Percentiles rank a stretch among this genome's conserved stretches.
Conservation (phyloP, 2,113 vertebrate genomes). For the Oxyura jamaicensis region DNA sequence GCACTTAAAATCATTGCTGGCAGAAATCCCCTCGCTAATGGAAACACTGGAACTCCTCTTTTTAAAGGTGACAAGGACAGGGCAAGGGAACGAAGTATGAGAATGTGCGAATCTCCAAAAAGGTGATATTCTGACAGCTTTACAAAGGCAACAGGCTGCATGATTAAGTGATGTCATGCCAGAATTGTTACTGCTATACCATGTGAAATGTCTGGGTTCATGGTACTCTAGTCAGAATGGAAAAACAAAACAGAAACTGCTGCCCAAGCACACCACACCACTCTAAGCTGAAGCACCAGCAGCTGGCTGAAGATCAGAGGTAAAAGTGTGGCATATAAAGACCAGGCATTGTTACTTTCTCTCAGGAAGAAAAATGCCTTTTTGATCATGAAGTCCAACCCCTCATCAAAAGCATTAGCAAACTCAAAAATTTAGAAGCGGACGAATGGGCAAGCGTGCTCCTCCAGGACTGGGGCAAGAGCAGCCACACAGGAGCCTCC, state of each 20-base stretch:
- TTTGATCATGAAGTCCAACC: background rate
- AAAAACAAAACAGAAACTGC: background rate
- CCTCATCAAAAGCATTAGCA: background rate
- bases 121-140: background rate
- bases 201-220: background rate
- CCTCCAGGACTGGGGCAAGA: background rate
- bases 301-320: background rate
- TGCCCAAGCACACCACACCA: too few relatives aligned
- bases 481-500: background rate
- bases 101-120: background rate
- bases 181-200: background rate
- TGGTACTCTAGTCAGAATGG: background rate
- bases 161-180: background rate
- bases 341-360: fast-evolving
- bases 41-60: background rate
- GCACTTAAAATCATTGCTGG: background rate
- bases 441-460: background rate
- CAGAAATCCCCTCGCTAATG: background rate
- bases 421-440: background rate
- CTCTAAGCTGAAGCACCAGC: background rate
- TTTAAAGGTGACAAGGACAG: background rate
- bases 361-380: background rate
- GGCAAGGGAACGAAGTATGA: background rate
- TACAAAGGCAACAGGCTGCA: background rate
- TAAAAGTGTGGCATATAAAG: background rate